Evolutionary conservation across 2,888 invertebrate species (phyloP).

Genomic region (Timema podura): DNA sequence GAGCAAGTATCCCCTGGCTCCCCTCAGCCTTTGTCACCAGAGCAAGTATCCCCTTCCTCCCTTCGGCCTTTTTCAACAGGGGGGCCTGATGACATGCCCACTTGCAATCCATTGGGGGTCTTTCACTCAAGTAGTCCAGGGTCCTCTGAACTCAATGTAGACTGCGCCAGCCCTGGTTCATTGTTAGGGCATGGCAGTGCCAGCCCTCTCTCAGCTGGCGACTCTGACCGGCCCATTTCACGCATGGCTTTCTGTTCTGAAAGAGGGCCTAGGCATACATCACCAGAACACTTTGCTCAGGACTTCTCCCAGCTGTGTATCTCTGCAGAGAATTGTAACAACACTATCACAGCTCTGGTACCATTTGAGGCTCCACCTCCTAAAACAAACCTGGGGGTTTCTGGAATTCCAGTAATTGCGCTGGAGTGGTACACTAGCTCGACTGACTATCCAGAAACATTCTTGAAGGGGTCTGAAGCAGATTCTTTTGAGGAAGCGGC

Average conservation of each 20-base stretch:
- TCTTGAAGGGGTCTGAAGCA: constrained; percentile 36
- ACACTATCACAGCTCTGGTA: neutral
- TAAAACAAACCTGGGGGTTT: neutral
- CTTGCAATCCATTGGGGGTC: too few species aligned
- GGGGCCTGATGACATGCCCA: too few species aligned
- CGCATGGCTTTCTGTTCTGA: constrained; percentile 23
- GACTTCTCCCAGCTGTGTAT: constrained; percentile 8
- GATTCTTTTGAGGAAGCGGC: constrained; percentile 23
- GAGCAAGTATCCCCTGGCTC: too few species aligned
- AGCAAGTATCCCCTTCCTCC: too few species aligned
- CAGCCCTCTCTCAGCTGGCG: constrained; percentile 11
- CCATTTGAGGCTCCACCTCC: neutral
- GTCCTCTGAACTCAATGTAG: constrained; percentile 27
- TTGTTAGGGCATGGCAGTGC: neutral
- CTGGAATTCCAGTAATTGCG: neutral
- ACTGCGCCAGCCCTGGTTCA: constrained; percentile 12
- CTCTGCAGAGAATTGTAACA: too few species aligned
- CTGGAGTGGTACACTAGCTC: constrained; percentile 14
- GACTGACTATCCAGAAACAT: constrained; percentile 34
- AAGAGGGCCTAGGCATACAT: too few species aligned
- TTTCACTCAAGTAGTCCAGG: too few species aligned
- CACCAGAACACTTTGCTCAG: neutral
- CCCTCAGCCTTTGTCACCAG: too few species aligned
- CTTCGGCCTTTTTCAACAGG: neutral
- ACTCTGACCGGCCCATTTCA: constrained; percentile 27